Evolutionary conservation across 37 sponge, comb jelly and placozoan genomes (phyloP).

Genomic region (Chondrilla cf. caribensis): DNA sequence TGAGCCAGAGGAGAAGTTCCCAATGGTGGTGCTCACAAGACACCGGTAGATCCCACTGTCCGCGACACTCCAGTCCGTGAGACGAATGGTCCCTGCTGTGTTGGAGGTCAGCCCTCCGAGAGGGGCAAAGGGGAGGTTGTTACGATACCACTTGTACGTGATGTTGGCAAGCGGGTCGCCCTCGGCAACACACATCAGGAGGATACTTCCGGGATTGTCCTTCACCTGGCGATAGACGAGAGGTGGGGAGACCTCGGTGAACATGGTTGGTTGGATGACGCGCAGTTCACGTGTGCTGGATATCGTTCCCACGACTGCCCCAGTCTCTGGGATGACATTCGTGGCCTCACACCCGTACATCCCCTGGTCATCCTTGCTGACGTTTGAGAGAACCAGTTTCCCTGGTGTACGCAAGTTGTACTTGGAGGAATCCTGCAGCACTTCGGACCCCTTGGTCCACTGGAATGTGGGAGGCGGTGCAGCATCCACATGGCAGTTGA

Average conservation of each 20-base stretch:
- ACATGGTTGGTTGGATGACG: background rate
- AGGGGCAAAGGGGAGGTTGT: background rate
- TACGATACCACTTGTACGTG: background rate
- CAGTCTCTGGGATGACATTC: background rate
- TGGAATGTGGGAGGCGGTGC: background rate
- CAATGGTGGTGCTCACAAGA: background rate
- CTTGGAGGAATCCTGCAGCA: too few relatives aligned
- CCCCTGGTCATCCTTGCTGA: background rate
- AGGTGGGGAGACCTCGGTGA: background rate
- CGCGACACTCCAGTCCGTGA: background rate
- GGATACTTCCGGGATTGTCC: background rate
- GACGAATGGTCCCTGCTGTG: background rate
- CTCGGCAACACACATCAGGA: background rate
- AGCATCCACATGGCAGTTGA: background rate
- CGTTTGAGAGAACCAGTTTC: background rate
- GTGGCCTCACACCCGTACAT: background rate
- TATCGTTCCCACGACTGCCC: background rate
- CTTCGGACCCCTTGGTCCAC: background rate
- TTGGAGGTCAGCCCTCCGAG: background rate
- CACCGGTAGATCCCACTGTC: conserved; percentile 10
- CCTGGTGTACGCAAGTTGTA: background rate
- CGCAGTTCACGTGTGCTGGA: background rate
- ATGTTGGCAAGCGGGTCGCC: background rate
- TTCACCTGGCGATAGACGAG: conserved; percentile 12
- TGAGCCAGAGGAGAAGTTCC: background rate